Conservation (phyloP, 2,113 vertebrate species). For the Neoarius graeffei region DNA sequence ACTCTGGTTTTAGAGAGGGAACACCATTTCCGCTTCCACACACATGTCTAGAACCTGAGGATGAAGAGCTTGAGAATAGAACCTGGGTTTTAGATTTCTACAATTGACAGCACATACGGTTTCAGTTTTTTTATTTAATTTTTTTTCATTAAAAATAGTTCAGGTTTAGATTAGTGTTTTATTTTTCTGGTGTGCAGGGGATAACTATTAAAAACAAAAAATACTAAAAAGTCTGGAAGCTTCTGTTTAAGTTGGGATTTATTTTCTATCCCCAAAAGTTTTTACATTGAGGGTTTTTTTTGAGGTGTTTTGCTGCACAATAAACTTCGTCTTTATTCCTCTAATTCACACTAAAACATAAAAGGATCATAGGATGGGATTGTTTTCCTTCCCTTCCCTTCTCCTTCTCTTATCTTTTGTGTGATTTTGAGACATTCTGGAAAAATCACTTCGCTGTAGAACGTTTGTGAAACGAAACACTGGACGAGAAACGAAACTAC, state of each 20-base stretch:
- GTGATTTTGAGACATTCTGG: neutral
- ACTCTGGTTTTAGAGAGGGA: constrained; percentile 61
- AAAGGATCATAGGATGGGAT: neutral
- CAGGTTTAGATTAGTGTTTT: neutral
- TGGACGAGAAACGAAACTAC: constrained; percentile 40
- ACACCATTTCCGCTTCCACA: constrained; percentile 11
- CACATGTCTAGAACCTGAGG: constrained; percentile 61
- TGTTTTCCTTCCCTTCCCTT: neutral
- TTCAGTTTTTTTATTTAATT: neutral
- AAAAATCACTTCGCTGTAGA: neutral
- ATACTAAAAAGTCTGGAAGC: neutral
- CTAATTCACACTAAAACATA: neutral
- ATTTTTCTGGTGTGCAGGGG: constrained; percentile 1
- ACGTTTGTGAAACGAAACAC: constrained; percentile 9
- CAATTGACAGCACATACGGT: neutral
- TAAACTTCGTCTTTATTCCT: neutral
- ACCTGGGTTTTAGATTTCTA: constrained; percentile 1
- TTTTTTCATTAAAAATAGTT: neutral
- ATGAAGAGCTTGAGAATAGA: neutral
- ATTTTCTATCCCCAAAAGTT: neutral
- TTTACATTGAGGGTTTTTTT: neutral
- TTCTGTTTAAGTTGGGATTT: neutral
- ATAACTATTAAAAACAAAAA: neutral
- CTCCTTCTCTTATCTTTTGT: neutral
- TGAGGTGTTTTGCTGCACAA: neutral